Evolutionary conservation across 2,888 invertebrate genomes (phyloP), one percentile per base, ranked within the genome.

Genomic region (Epinotia ramella): DNA sequence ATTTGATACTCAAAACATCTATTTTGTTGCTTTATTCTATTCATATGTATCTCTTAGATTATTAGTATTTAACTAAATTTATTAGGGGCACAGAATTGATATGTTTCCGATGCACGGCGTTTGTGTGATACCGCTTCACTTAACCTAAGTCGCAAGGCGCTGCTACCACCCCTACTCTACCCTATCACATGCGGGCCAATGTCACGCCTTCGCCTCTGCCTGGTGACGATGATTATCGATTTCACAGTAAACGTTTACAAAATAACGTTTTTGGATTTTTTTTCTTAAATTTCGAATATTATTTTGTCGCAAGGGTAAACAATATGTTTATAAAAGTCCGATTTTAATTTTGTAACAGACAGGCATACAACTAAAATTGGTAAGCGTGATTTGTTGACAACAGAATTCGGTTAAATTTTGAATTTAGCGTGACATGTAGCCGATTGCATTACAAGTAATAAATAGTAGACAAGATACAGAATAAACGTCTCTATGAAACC

Each of bases 1-100:
- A 94, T 94, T 91, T 91, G 89, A 92, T 94, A 94, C 92, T 94
- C 89, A 89, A 86, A 91, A 91, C 85, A 88, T 91, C 92, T 92
- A 91, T 88, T 92, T 91, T 92, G 88, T 89, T 87, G 89, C 88
- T 90, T 84, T 91, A 90, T 84, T 90, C 91, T 93, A 94, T 91
- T 86, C 91, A 93, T 94, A 93, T 92, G 92, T 93, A 91, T 94
- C 89, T 93, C 93, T 93, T 94, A 94, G 90, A 90, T 92, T 76
- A 72, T 76, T 93, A 93, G 88, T 91, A 91, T 86, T 93, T 91
- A 93, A 91, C 89, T 94, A 93, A 90, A 89, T 91, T 94, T 94
- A 96, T 95, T 95, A 96, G 96, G 96, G 96, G 96, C 96, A 96
- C 96, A 96, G 96, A 95, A 95, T 96, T 96, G 96, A 96, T 96